Base-by-base conservation (phyloP, 2,888 invertebrate species). In the Portevinia maculata region DNA sequence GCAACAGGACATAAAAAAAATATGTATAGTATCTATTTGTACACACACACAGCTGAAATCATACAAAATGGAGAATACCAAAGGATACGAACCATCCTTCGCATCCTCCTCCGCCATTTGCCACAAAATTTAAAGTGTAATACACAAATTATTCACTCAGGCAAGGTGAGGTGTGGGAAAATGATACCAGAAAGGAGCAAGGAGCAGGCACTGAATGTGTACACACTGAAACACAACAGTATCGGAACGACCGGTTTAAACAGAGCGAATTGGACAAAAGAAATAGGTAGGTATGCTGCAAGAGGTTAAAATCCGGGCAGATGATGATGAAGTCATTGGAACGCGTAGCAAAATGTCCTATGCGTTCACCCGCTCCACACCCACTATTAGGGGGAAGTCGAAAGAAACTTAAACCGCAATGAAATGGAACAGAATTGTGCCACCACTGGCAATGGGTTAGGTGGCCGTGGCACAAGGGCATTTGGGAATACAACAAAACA, bases 61-160 rank as follows among this genome's bases (percentile, higher is more conserved):
- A 17, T 28, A 52, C 37, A 65, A 37, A 41, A 53, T 19, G 17
- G 37, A 9, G 8, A 41, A 28, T 41, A 41, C 34, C 34, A 41
- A 37, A 62, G 50, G n/a, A 69, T 46, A 15, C 44, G 37, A 65
- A 44, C 37, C 44, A 62, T 50, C 60, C 24, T 24, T 24, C 53
- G 37, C 34, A 32, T 37, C 19, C 53, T 46, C 34, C 44, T 37
- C 19, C 44, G 52, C 24, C 13, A 60, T 65, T 65, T 55, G 52
- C 73, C 59, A 41, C 65, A 74, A 34, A 74, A 74, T 74, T 67
- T 60, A 67, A 60, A 73, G 65, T 67, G 67, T 57, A 67, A 62
- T 53, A 74, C 53, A 74, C 67, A 79, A 74, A 67, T 79, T 79
- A 74, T 79, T 67, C 73, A 53, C 73, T 53, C 60, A n/a, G 44